A percentile compares a stretch with the other conserved stretches of the same genome.
phyloP scores from a whole-genome alignment of 2,797 vertebrate genomes.

The Manis crassicaudata region DNA sequence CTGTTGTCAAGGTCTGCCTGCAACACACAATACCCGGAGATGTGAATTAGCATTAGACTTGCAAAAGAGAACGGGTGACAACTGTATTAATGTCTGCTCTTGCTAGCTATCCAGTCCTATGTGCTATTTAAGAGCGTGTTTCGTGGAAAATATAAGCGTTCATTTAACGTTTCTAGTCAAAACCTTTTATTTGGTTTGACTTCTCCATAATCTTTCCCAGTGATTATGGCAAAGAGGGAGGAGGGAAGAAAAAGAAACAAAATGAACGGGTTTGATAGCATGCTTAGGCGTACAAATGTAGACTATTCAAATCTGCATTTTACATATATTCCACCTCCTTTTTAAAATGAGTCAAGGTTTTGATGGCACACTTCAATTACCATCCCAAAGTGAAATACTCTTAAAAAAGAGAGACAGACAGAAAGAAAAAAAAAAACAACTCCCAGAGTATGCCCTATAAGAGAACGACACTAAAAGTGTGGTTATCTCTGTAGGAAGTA shows the following conservation, averaged over 20 bases:
- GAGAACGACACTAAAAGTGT: slow-evolving; percentile 85
- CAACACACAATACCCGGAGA: slow-evolving; percentile 54
- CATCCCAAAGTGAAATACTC: slow-evolving; percentile 78
- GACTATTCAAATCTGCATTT: slow-evolving; percentile 80
- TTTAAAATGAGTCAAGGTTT: slow-evolving; percentile 80
- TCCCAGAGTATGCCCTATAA: slow-evolving; percentile 78
- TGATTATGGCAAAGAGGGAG: slow-evolving; percentile 61
- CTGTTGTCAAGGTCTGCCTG: slow-evolving; percentile 59
- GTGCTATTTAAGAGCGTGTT: slow-evolving; percentile 70
- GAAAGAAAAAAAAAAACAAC: neutral
- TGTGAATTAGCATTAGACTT: slow-evolving; percentile 77
- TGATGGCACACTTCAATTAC: slow-evolving; percentile 83
- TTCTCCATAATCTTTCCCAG: slow-evolving; percentile 61
- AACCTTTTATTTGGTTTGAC: slow-evolving; percentile 75
- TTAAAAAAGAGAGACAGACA: neutral
- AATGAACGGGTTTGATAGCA: slow-evolving; percentile 79
- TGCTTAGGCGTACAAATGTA: slow-evolving; percentile 74
- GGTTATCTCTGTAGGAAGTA: slow-evolving; percentile 89
- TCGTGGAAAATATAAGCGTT: slow-evolving; percentile 66
- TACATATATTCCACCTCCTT: slow-evolving; percentile 80
- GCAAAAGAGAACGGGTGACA: slow-evolving; percentile 81
- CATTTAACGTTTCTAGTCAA: slow-evolving; percentile 71
- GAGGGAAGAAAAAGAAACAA: slow-evolving; percentile 74
- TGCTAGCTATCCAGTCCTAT: slow-evolving; percentile 60
- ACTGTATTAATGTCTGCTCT: slow-evolving; percentile 76